Conservation (phyloP, 2,113 vertebrate species). For the Callaeas wilsoni region DNA sequence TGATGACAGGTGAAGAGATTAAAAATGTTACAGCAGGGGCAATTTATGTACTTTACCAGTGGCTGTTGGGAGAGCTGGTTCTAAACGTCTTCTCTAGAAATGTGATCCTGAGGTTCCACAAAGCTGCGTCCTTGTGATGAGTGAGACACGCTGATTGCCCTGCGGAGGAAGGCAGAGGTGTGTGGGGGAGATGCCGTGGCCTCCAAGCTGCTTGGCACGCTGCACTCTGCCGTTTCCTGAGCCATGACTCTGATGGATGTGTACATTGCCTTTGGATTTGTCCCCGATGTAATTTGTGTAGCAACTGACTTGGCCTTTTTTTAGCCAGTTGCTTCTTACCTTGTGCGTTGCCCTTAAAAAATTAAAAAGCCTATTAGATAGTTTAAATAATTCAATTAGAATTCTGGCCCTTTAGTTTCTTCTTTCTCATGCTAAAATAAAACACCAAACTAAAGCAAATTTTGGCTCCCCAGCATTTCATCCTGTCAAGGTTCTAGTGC, state of each 20-base stretch:
- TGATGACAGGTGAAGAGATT: not conserved
- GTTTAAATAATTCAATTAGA: not conserved
- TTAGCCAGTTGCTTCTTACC: not conserved
- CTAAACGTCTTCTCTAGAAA: not conserved
- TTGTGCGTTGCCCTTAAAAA: not conserved
- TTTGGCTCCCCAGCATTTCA: not conserved
- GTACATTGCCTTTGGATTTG: not conserved
- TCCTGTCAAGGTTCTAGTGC: not conserved
- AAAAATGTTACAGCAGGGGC: rapidly evolving
- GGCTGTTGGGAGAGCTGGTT: not conserved
- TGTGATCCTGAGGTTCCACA: not conserved
- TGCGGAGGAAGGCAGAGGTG: not conserved
- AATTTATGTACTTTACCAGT: rapidly evolving
- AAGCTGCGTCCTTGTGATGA: not conserved
- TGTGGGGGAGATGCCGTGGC: not conserved
- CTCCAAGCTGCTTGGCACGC: not conserved
- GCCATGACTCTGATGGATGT: not conserved
- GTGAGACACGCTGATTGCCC: not conserved
- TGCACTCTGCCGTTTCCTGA: not conserved
- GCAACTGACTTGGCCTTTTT: not conserved
- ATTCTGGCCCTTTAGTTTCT: too few relatives aligned
- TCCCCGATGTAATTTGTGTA: not conserved
- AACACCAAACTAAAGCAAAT: not conserved
- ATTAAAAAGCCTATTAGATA: not conserved
- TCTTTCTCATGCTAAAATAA: not conserved